Percentiles rank a stretch among this genome's conserved stretches.
These are phyloP conservation scores for Andrena camellia DNA, from an alignment of 2,888 invertebrate species.

Conservation along the genomic window DNA sequence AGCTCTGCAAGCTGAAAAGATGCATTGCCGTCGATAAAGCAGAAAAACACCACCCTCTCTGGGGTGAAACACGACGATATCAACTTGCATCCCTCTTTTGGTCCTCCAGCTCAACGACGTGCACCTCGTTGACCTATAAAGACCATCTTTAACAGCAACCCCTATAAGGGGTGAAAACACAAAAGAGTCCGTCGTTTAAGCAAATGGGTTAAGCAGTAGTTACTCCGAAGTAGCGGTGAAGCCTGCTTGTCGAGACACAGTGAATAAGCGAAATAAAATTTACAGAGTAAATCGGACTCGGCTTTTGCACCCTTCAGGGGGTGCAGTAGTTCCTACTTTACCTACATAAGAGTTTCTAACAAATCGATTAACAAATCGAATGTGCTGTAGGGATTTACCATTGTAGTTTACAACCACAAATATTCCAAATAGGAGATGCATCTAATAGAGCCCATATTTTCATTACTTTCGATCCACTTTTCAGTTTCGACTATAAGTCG, in stretches of 20 bases:
- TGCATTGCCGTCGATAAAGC: conserved; percentile 62
- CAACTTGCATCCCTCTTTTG: conserved; percentile 17
- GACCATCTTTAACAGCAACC: conserved; percentile 1
- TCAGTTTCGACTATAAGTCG: neutral
- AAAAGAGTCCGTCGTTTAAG: neutral
- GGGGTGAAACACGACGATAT: neutral
- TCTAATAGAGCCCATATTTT: neutral
- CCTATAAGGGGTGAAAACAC: neutral
- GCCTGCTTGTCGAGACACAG: neutral
- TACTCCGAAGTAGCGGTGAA: neutral
- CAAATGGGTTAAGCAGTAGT: neutral
- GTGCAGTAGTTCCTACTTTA: conserved; percentile 44
- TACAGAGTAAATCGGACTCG: neutral
- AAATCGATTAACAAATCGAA: neutral
- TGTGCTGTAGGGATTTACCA: neutral
- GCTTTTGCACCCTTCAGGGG: neutral
- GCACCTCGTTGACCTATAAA: conserved; percentile 55
- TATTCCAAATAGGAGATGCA: neutral
- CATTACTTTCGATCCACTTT: neutral
- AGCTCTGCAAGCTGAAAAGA: conserved; percentile 28
- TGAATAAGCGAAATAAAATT: conserved; percentile 4
- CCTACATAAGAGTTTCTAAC: conserved; percentile 9
- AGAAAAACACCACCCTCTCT: conserved; percentile 23
- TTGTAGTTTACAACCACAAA: neutral
- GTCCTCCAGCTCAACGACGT: conserved; percentile 12